Base-by-base conservation (phyloP, 2,888 invertebrate species). In the Lymantria dispar region DNA sequence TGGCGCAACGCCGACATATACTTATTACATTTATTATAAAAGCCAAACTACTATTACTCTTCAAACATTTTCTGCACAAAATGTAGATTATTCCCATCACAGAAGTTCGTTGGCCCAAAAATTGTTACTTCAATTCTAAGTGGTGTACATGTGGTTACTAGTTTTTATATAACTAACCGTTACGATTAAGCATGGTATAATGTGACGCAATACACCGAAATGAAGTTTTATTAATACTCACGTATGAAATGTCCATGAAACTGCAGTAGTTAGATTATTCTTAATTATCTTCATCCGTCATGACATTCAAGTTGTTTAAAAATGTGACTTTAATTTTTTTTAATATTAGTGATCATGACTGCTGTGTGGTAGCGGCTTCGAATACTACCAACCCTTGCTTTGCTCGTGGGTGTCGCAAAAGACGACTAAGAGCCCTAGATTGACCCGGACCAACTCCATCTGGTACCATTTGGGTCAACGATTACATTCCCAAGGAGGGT, bases 91-190 rank as follows among this genome's bases (percentile, higher is more conserved):
- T 65, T 68, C 68, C 52, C 47, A 47, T 53, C 55, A 62, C 45
- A 57, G 43, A 59, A 67, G 80, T 76, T 80, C 80, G 68, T 68
- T 75, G 80, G 62, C 75, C 76, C 63, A 58, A 59, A 70, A 71
- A 73, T 69, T 67, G 61, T 72, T 69, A 71, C 63, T 60, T 55
- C 59, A 43, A 54, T 56, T 63, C 63, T 69, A 72, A 76, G 70
- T 73, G 70, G 59, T 47, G 74, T 68, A 68, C 80, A 80, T 72
- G 74, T 79, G 78, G 74, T 74, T 74, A 69, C 76, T 50, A 68
- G 50, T 51, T 76, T 51, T 76, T 72, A 70, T 72, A 61, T 62
- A 49, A 57, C 47, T 56, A 65, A 62, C 51, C 53, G 41, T 64
- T 61, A 66, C 62, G 59, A 67, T 54, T 62, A 69, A 33, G 33